These are phyloP conservation scores for Parnassius mnemosyne DNA, from an alignment of 2,888 invertebrate species.

Conservation along the genomic window DNA sequence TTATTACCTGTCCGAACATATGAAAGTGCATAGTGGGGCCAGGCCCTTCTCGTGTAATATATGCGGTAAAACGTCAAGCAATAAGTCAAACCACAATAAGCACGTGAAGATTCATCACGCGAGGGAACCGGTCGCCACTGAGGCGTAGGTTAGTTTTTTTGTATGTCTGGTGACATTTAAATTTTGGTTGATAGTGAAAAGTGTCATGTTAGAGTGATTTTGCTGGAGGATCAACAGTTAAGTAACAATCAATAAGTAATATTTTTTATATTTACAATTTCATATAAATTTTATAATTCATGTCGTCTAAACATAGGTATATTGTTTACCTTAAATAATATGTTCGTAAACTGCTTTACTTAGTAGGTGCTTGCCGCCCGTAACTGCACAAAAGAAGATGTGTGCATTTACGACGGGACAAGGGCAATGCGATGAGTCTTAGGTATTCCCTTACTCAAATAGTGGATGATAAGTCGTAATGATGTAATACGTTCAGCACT, in stretches of 20 bases:
- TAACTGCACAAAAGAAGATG: no score
- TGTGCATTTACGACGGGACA: no score
- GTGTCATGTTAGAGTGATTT: slow-evolving; percentile 11
- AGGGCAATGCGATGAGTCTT: no score
- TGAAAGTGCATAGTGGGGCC: slow-evolving; percentile 91
- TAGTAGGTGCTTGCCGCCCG: no score
- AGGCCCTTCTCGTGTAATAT: slow-evolving; percentile 92
- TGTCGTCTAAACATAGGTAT: no score
- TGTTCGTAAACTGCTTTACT: no score
- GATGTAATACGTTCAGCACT: no score
- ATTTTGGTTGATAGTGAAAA: slow-evolving; percentile 14
- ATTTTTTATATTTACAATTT: no score
- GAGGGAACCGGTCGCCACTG: slow-evolving; percentile 91
- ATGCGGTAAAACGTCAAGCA: slow-evolving; percentile 93
- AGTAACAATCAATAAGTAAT: not conserved
- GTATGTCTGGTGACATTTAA: slow-evolving; percentile 1
- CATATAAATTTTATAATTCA: no score
- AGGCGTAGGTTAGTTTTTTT: slow-evolving; percentile 74
- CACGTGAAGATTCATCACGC: slow-evolving; percentile 95
- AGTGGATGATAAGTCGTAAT: no score
- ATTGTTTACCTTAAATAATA: no score
- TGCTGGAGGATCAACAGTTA: not conserved
- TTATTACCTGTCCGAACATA: slow-evolving; percentile 93
- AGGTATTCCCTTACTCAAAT: no score
- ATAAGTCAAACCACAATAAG: slow-evolving; percentile 95